These are phyloP conservation scores for Menura novaehollandiae DNA, from an alignment of 2,113 vertebrate genomes.

Conservation along the genomic window DNA sequence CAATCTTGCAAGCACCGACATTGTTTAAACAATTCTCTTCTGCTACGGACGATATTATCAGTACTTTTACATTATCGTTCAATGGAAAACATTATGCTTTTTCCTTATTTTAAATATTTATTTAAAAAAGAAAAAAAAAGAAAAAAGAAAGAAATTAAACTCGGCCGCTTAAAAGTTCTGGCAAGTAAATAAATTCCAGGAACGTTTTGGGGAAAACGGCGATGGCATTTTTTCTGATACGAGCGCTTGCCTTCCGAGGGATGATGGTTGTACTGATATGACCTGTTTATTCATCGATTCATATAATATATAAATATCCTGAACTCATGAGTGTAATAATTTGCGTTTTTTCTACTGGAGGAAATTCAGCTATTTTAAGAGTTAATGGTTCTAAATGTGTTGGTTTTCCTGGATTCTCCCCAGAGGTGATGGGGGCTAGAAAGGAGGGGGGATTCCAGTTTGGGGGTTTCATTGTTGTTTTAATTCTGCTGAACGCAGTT, in stretches of 20 bases:
- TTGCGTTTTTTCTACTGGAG: background rate
- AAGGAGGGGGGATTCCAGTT: conserved; percentile 3
- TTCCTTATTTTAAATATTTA: conserved; percentile 46
- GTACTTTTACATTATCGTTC: conserved; percentile 23
- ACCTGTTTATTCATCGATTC: conserved; percentile 30
- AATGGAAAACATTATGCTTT: background rate
- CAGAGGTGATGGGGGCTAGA: conserved; percentile 8
- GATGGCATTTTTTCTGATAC: background rate
- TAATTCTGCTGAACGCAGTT: background rate
- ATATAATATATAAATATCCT: conserved; percentile 15
- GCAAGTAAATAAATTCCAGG: conserved; percentile 26
- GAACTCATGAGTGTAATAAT: conserved; percentile 23
- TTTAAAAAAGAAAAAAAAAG: background rate
- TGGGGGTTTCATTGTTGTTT: background rate
- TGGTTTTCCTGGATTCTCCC: conserved; percentile 73
- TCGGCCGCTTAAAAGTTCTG: background rate
- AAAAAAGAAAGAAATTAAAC: background rate
- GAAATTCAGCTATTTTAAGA: conserved; percentile 60
- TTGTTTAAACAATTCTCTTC: conserved; percentile 52
- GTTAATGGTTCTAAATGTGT: conserved; percentile 60
- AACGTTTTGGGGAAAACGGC: background rate
- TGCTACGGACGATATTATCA: conserved; percentile 24
- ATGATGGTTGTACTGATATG: background rate
- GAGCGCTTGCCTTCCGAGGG: background rate
- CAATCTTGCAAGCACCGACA: background rate